Evolutionary conservation across 2,888 invertebrate genomes (phyloP).

Genomic region (Xanthia togata): DNA sequence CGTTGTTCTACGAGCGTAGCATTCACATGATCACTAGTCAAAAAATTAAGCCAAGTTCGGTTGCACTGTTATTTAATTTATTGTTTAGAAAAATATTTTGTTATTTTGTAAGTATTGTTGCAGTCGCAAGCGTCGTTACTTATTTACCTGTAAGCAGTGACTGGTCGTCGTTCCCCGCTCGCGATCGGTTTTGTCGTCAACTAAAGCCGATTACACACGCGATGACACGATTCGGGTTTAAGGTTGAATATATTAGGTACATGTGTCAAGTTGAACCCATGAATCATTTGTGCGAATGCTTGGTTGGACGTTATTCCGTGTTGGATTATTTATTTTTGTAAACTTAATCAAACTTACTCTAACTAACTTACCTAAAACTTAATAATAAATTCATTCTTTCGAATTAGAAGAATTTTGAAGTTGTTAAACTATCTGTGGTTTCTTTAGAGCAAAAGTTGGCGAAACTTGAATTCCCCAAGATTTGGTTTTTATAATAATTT

Average conservation of each 20-base stretch:
- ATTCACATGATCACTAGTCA: conserved; percentile 43
- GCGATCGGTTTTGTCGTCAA: conserved; percentile 80
- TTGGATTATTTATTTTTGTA: conserved; percentile 27
- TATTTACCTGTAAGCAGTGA: conserved; percentile 74
- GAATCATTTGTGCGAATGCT: conserved; percentile 52
- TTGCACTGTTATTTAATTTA: conserved; percentile 9
- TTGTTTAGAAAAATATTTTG: conserved; percentile 24
- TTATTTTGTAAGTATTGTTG: conserved; percentile 41
- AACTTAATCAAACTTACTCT: conserved; percentile 7
- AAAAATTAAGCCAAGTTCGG: conserved; percentile 31
- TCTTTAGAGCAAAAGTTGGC: background rate
- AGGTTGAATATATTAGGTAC: conserved; percentile 66
- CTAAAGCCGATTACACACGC: conserved; percentile 77
- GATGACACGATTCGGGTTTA: conserved; percentile 69
- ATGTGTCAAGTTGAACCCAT: conserved; percentile 64
- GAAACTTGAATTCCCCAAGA: background rate
- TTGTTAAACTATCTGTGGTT: background rate
- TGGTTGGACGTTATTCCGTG: conserved; percentile 14
- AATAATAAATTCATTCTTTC: background rate
- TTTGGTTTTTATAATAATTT: background rate
- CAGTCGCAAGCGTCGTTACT: conserved; percentile 70
- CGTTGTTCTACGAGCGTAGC: conserved; percentile 46
- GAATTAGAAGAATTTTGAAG: background rate
- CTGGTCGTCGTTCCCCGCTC: conserved; percentile 75
- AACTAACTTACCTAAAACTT: too few species aligned